These are phyloP conservation scores for Sminthurides aquaticus DNA, from an alignment of 2,888 invertebrate species.

Conservation along the genomic window DNA sequence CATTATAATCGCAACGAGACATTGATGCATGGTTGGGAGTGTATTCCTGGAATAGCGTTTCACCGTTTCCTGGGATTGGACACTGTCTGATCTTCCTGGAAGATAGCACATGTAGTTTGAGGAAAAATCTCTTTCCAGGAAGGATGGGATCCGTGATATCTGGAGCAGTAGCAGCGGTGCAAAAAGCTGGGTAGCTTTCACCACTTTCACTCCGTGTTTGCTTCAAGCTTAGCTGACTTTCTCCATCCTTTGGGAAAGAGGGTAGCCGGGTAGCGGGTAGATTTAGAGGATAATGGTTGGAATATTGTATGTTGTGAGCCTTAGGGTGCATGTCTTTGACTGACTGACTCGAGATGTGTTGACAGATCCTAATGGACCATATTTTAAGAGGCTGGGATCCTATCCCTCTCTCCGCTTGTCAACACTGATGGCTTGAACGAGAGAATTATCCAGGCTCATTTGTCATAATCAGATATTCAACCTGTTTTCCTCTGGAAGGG, in stretches of 20 bases:
- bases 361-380: background rate
- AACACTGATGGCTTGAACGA: background rate
- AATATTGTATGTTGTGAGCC: background rate
- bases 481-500: background rate
- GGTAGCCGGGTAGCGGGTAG: no score
- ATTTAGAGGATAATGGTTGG: background rate
- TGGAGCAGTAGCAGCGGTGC: background rate
- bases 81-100: no score
- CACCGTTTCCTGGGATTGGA: no score
- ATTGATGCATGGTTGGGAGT: background rate
- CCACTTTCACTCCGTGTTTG: background rate
- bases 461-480: background rate
- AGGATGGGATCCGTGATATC: background rate
- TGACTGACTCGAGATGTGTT: background rate
- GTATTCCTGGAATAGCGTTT: no score
- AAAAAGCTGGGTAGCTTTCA: background rate
- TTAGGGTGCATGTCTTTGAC: no score
- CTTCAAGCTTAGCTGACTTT: no score
- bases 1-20: background rate
- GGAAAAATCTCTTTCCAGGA: background rate
- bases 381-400: background rate
- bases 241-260: background rate
- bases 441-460: background rate
- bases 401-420: background rate
- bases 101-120: no score